Evolutionary conservation across 2,797 vertebrate genomes (phyloP).

Genomic region (Cyclura pinguis): DNA sequence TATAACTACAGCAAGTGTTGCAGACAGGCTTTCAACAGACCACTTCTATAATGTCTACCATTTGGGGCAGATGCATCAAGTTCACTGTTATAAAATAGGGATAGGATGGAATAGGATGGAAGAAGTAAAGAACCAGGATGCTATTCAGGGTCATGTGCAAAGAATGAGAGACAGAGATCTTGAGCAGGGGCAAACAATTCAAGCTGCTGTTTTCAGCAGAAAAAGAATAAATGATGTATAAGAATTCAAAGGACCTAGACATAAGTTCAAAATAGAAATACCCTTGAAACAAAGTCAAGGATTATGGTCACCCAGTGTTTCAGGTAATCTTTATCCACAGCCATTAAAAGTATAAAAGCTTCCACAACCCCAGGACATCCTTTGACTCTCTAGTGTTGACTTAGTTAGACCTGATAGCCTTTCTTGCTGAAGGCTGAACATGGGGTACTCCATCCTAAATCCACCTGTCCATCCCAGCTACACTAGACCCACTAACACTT

Average conservation of each 20-base stretch:
- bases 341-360: not conserved
- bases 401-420: not conserved
- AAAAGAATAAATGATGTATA: not conserved
- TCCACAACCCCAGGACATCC: not conserved
- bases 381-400: not conserved
- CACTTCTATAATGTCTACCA: not conserved
- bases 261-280: not conserved
- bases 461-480: too few relatives aligned
- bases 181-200: not conserved
- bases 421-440: not conserved
- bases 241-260: not conserved
- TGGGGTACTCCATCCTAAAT: not conserved
- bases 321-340: not conserved
- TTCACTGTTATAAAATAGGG: not conserved
- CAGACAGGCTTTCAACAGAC: not conserved
- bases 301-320: not conserved
- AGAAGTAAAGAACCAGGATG: not conserved
- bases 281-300: too few relatives aligned
- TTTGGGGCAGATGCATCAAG: not conserved
- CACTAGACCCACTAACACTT: too few relatives aligned
- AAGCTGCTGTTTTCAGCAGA: not conserved
- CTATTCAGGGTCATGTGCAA: not conserved
- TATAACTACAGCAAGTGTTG: not conserved
- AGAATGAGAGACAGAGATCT: not conserved
- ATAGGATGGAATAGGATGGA: too few relatives aligned